Percentiles rank a stretch among this genome's conserved stretches.
Conservation (phyloP, 1,140 invertebrate species). For the Drosophila sulfurigaster region DNA sequence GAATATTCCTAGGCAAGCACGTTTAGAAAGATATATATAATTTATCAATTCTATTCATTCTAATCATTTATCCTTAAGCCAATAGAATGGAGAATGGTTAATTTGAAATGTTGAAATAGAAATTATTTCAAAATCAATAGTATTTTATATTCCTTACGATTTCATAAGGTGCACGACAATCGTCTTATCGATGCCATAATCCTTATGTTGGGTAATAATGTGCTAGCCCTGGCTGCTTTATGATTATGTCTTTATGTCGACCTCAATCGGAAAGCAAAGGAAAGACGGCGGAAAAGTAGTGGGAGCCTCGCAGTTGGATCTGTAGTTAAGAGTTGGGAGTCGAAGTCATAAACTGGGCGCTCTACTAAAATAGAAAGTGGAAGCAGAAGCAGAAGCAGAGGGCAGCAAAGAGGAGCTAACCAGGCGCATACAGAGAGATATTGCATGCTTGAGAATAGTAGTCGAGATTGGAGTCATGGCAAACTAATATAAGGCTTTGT, state of each 20-base stretch:
- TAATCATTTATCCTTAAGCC: too few species aligned
- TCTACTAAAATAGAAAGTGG: conserved; percentile 62
- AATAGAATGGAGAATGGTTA: too few species aligned
- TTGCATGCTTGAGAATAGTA: conserved; percentile 71
- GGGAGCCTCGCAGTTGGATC: background rate
- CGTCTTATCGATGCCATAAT: background rate
- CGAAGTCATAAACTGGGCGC: conserved; percentile 21
- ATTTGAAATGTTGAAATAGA: too few species aligned
- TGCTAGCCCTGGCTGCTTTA: conserved; percentile 24
- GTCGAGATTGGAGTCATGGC: conserved; percentile 36
- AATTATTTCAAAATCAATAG: too few species aligned
- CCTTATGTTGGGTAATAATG: background rate
- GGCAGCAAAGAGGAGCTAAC: background rate
- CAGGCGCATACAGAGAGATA: conserved; percentile 14
- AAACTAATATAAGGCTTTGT: conserved; percentile 55
- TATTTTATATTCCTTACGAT: background rate
- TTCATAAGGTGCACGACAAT: background rate
- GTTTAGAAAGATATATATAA: too few species aligned
- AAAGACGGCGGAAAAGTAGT: background rate
- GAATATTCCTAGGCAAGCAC: too few species aligned
- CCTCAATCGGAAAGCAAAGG: conserved; percentile 16
- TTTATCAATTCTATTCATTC: too few species aligned
- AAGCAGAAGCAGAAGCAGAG: background rate
- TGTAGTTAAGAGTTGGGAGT: background rate
- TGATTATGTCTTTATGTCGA: conserved; percentile 48